These are phyloP conservation scores for Acanthopleura granulata DNA, from an alignment of 2,888 invertebrate genomes.

Conservation along the genomic window DNA sequence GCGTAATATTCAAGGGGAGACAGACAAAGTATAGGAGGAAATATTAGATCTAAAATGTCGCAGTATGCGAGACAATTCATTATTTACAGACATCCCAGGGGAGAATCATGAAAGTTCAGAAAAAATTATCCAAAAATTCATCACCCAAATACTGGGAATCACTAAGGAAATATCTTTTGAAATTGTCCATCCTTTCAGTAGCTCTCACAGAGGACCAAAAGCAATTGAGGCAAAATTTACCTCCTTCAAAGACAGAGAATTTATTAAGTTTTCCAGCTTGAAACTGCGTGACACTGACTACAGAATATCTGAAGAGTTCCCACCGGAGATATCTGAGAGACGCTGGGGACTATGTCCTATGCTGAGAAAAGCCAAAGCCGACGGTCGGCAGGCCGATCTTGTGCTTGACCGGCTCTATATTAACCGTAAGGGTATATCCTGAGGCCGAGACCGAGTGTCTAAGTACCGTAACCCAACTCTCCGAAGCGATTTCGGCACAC, in stretches of 20 bases:
- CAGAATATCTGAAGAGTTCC: conserved; percentile 29
- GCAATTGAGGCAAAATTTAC: conserved; percentile 34
- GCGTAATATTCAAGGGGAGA: too few species aligned
- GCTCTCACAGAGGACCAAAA: conserved; percentile 13
- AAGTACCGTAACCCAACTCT: too few species aligned
- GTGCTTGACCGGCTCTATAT: neutral
- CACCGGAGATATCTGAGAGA: conserved; percentile 25
- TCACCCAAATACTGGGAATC: conserved; percentile 16
- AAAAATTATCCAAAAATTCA: conserved; percentile 23
- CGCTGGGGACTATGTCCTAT: conserved; percentile 25
- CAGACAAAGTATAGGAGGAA: too few species aligned
- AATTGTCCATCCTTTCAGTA: conserved; percentile 26
- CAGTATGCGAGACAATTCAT: conserved; percentile 29
- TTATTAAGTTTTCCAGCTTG: conserved; percentile 24
- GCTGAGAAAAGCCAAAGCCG: conserved; percentile 23
- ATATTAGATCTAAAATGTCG: conserved; percentile 27
- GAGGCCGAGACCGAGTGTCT: neutral
- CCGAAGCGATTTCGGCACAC: too few species aligned
- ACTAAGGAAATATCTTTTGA: conserved; percentile 23
- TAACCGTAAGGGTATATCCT: neutral
- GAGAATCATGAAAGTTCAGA: conserved; percentile 26
- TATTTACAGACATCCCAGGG: conserved; percentile 19
- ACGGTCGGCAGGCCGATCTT: conserved; percentile 4
- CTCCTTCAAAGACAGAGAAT: conserved; percentile 26
- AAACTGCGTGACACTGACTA: conserved; percentile 24